A percentile compares a stretch with the other conserved stretches of the same genome.
Conservation (phyloP, 2,888 invertebrate species). For the Resseliella maxima region DNA sequence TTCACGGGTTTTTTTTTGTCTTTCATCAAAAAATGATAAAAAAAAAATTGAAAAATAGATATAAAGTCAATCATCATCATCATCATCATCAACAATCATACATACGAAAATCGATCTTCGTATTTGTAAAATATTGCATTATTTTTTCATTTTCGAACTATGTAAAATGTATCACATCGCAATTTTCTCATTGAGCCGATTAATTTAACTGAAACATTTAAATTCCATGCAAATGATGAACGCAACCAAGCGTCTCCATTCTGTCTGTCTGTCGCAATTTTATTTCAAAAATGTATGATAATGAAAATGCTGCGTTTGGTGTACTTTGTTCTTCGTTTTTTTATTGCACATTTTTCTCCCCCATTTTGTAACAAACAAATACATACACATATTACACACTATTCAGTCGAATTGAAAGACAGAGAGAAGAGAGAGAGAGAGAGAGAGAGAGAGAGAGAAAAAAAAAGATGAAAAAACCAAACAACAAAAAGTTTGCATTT, state of each 20-base stretch:
- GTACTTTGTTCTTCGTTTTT: background rate
- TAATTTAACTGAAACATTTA: constrained; percentile 31
- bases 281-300: constrained; percentile 42
- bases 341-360: background rate
- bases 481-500: background rate
- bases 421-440: no score
- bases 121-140: background rate
- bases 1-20: no score
- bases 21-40: no score
- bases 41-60: no score
- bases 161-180: background rate
- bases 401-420: background rate
- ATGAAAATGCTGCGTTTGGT: constrained; percentile 1
- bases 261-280: constrained; percentile 21
- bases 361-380: no score
- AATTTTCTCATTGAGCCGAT: background rate
- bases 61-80: no score
- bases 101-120: no score
- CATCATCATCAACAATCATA: background rate
- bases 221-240: constrained; percentile 6
- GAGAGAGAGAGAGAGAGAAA: no score
- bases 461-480: no score
- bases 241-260: constrained; percentile 35
- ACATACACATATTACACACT: background rate
- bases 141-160: background rate